Base-by-base conservation (phyloP, 2,888 invertebrate genomes). In the Megastigmus dorsalis region DNA sequence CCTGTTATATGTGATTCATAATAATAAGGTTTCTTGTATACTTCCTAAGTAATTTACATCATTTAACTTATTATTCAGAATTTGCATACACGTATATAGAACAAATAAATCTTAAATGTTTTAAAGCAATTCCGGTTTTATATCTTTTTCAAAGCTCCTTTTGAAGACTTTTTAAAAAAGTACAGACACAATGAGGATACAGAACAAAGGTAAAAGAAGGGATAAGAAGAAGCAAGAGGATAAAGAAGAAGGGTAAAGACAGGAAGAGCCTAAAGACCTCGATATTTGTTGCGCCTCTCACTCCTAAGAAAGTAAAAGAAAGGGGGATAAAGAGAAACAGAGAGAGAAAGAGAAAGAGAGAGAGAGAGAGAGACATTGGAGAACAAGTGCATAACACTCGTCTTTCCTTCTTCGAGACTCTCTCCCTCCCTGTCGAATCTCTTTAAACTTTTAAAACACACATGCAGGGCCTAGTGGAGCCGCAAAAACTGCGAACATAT, bases 371-470 rank as follows among this genome's bases (percentile, higher is more conserved):
- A 3, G 26, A 23, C 23, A 15, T 45, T 57, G 10, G 28, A 55
- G 23, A 62, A 50, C 36, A 28, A 71, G 55, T 36, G 45, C 54
- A 23, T 26, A n/a, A 41, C 70, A 54, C 48, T 20, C 45, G 20
- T 55, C 33, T 4, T 13, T 36, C 20, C 65, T 52, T n/a, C 33
- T 41, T 23, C 9, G 57, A 41, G 30, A n/a, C 38, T 10, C 20
- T 23, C 33, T 5, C 9, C 57, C 33, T 5, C 9, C 57, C 23
- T 10, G 38, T 10, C 59, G 54, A 45, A 36, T 62, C 73, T 67
- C 67, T 67, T 74, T 74, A 62, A 74, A 74, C 54, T 74, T 74
- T 74, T 67, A 67, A 67, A 74, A 54, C 55, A 62, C 50, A 66
- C 30, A 52, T 26, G 30, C 15, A n/a, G 3, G 33, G n/a, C 1